Evolutionary conservation across 1,140 invertebrate species (phyloP).

Genomic region (Ruditapes philippinarum): DNA sequence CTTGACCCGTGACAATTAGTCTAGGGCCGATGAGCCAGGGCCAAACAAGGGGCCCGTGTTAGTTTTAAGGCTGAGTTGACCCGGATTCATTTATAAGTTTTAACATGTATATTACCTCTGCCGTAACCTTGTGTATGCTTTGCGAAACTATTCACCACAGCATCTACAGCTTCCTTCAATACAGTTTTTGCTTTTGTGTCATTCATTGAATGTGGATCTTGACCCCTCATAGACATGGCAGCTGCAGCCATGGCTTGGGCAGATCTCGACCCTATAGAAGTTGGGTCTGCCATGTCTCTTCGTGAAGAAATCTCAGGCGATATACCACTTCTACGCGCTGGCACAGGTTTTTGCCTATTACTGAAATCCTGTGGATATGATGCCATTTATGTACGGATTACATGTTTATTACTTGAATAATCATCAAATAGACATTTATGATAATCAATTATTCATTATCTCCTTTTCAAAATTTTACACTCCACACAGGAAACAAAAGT

Average conservation of each 20-base stretch:
- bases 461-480: too few relatives aligned
- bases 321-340: conserved; percentile 55
- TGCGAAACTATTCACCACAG: conserved; percentile 93
- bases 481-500: too few relatives aligned
- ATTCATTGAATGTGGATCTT: conserved; percentile 73
- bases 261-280: conserved; percentile 67
- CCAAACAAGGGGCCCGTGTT: too few relatives aligned
- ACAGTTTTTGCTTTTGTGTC: conserved; percentile 89
- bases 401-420: too few relatives aligned
- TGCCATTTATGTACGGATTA: conserved; percentile 36
- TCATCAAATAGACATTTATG: too few relatives aligned
- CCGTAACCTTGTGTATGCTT: conserved; percentile 93
- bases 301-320: neutral
- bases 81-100: too few relatives aligned
- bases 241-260: conserved; percentile 74
- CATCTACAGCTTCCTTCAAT: conserved; percentile 92
- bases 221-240: conserved; percentile 68
- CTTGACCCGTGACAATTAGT: too few relatives aligned
- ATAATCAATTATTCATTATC: too few relatives aligned
- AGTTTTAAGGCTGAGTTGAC: too few relatives aligned
- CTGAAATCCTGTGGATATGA: conserved; percentile 29
- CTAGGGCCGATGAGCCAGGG: too few relatives aligned
- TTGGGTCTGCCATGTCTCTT: conserved; percentile 53
- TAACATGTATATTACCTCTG: too few relatives aligned
- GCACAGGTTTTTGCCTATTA: conserved; percentile 64